Evolutionary conservation across 2,797 vertebrate genomes (phyloP).

Genomic region (Platyrinchus mystaceus): DNA sequence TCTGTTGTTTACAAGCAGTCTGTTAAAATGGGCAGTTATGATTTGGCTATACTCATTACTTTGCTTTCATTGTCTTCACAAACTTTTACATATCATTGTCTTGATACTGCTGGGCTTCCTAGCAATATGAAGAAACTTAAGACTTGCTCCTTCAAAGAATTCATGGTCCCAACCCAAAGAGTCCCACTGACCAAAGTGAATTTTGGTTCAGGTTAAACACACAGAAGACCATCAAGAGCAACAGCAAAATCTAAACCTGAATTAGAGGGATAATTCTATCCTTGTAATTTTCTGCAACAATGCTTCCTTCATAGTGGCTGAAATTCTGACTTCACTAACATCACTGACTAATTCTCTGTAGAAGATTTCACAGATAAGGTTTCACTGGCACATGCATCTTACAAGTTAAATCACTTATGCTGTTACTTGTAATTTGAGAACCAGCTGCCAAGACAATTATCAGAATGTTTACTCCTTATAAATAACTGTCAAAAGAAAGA

Average conservation of each 20-base stretch:
- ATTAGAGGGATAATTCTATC: background rate
- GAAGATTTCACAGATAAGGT: background rate
- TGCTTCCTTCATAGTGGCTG: background rate
- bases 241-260: background rate
- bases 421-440: background rate
- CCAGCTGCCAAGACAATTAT: background rate
- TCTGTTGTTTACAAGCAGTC: background rate
- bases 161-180: background rate
- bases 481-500: background rate
- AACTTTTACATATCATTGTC: background rate
- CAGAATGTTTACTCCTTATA: background rate
- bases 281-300: background rate
- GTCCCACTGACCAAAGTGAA: background rate
- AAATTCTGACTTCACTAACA: background rate
- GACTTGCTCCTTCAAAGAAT: background rate
- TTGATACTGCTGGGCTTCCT: background rate
- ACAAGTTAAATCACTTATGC: background rate
- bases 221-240: background rate
- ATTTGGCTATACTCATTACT: background rate
- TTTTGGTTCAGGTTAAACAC: background rate
- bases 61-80: slow-evolving; percentile 2
- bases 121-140: background rate
- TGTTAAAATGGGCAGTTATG: background rate
- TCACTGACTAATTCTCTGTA: background rate
- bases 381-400: background rate